Conservation (phyloP, 1,140 invertebrate species). For the Papilio dardanus region DNA sequence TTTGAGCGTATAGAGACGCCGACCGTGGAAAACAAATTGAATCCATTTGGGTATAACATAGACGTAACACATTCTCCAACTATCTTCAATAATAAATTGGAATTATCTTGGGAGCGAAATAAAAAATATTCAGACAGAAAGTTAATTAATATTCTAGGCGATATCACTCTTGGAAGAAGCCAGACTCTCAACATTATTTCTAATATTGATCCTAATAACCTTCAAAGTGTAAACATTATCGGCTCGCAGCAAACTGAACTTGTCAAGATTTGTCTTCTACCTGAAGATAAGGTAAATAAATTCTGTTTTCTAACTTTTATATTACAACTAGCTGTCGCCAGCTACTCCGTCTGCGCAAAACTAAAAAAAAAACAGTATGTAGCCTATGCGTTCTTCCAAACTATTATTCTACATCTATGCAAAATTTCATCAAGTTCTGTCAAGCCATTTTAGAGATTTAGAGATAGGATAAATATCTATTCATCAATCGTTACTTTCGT, state of each 20-base stretch:
- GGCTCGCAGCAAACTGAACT: constrained; percentile 28
- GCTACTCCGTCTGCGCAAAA: too few relatives aligned
- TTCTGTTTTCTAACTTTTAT: too few relatives aligned
- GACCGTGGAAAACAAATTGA: not conserved
- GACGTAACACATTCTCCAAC: constrained; percentile 46
- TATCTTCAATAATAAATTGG: constrained; percentile 43
- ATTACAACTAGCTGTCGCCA: too few relatives aligned
- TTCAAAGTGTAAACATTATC: constrained; percentile 45
- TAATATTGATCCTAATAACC: constrained; percentile 50
- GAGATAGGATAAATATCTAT: too few relatives aligned
- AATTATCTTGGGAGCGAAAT: constrained; percentile 35
- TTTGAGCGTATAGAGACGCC: constrained; percentile 31
- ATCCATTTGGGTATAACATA: constrained; percentile 24
- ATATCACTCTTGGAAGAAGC: constrained; percentile 59
- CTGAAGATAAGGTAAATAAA: constrained; percentile 10
- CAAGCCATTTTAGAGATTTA: too few relatives aligned
- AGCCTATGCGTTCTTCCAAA: too few relatives aligned
- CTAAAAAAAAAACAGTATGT: too few relatives aligned
- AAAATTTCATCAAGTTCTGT: too few relatives aligned
- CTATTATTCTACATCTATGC: too few relatives aligned
- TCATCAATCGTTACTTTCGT: too few relatives aligned
- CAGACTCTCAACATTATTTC: constrained; percentile 59
- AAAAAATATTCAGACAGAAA: constrained; percentile 60
- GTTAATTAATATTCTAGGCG: constrained; percentile 68
- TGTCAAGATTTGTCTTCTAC: not conserved